Evolutionary conservation across 1,140 invertebrate genomes (phyloP).

Genomic region (Pinna nobilis): DNA sequence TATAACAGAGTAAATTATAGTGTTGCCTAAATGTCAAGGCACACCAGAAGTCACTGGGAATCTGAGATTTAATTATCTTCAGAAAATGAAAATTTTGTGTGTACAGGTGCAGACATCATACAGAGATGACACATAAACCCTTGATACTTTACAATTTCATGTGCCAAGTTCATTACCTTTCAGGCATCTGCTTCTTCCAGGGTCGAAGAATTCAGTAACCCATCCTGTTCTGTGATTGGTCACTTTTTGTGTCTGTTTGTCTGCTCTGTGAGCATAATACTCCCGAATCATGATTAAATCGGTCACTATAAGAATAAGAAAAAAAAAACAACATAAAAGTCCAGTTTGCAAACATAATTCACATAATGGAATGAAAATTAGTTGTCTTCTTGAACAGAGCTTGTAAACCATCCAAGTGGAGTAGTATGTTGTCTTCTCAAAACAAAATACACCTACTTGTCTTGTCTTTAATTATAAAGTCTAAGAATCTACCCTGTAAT

Average conservation of each 20-base stretch:
- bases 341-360: too few species aligned
- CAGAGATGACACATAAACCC: not conserved
- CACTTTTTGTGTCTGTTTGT: conserved; percentile 80
- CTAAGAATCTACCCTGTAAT: too few species aligned
- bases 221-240: conserved; percentile 78
- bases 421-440: too few species aligned
- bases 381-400: too few species aligned
- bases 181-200: conserved; percentile 76
- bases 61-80: not conserved
- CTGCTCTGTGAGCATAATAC: conserved; percentile 82
- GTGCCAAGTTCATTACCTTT: conserved; percentile 63
- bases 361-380: too few species aligned
- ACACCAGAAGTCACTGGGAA: not conserved
- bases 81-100: not conserved
- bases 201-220: conserved; percentile 81
- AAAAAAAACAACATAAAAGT: not conserved
- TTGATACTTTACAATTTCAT: not conserved
- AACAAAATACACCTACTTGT: too few species aligned
- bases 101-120: not conserved
- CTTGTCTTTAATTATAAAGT: too few species aligned
- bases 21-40: too few species aligned
- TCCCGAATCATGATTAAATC: conserved; percentile 80
- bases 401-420: too few species aligned
- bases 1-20: too few species aligned
- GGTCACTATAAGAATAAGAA: conserved; percentile 59